A percentile compares a stretch with the other conserved stretches of the same genome.
Evolutionary conservation across 2,888 invertebrate species (phyloP).

Genomic region (Tiliacea aurago): DNA sequence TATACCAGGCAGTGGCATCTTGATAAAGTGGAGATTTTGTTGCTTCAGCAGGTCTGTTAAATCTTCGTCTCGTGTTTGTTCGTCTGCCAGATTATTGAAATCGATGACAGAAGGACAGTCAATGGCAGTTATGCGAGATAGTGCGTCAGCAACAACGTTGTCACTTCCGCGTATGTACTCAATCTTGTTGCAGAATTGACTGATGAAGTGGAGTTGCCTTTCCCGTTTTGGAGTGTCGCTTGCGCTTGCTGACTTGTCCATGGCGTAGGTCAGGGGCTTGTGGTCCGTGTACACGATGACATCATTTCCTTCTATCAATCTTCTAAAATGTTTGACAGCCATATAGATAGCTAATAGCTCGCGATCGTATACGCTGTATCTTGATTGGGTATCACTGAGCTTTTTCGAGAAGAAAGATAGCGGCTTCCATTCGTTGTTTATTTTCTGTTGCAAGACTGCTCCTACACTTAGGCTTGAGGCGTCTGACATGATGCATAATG

Average conservation of each 20-base stretch:
- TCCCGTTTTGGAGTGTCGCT: conserved; percentile 27
- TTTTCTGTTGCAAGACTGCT: not conserved
- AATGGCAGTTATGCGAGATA: not conserved
- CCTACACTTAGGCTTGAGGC: not conserved
- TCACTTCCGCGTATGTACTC: not conserved
- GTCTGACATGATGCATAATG: not conserved
- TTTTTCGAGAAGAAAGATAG: not conserved
- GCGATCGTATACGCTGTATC: conserved; percentile 14
- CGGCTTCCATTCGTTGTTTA: not conserved
- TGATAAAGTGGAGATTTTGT: not conserved
- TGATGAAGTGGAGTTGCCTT: not conserved
- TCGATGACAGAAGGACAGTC: not conserved
- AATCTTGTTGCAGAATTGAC: conserved; percentile 1
- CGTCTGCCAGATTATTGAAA: not conserved
- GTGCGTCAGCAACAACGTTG: not conserved
- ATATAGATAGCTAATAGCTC: conserved; percentile 3
- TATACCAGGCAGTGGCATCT: not conserved
- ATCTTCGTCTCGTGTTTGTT: not conserved
- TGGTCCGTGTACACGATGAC: not conserved
- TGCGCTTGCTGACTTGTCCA: conserved; percentile 28
- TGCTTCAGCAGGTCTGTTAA: not conserved
- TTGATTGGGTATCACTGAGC: not conserved
- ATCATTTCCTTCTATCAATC: not conserved
- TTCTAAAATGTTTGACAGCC: conserved; percentile 3
- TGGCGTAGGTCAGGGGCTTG: conserved; percentile 48